Base-by-base conservation (phyloP, 1,140 invertebrate species). In the Drosophila hydei region DNA sequence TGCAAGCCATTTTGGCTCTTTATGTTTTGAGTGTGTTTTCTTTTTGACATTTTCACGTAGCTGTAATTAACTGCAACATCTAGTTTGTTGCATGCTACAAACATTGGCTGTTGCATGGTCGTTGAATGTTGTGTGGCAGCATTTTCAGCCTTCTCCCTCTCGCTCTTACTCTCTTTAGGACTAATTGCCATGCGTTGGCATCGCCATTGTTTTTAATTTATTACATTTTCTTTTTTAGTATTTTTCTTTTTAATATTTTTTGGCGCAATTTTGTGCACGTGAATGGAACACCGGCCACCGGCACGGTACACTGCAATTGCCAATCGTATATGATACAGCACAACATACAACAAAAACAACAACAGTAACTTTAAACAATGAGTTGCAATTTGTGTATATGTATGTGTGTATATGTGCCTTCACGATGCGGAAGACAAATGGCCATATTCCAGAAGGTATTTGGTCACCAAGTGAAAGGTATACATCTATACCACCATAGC, bases 231-330 rank as follows among this genome's bases (percentile, higher is more conserved):
- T 16, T 60, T 60, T 38, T 12, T 21, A 19, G 27, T 30, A 5
- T 14, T 63, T 36, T 64, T 5, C 9, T 33, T 21, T 54, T 23
- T 36, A 30, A 48, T 48, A 48, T 60, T 72, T 50, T 61, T 72
- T 55, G 70, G 63, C 52, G 70, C 56, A 60, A 72, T 73, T 72
- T 72, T 72, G 62, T 72, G 69, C 62, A 72, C 62, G 62, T 67
- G 69, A 72, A 72, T 67, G 69, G 69, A 72, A 72, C 69, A 65
- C 69, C 54, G 62, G 62, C 62, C 38, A 63, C 68, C 67, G 61
- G 52, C 61, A 71, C 54, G 52, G 61, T 52, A 65, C 52, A 27
- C 25, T 65, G 62, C 36, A 52, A 55, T 65, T 72, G 61, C 38
- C 62, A 65, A 59, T 67, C 52, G 19, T 47, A 36, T 40, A 18